Base-by-base conservation (phyloP, 2,888 invertebrate genomes). In the Platerodrilus igneus region DNA sequence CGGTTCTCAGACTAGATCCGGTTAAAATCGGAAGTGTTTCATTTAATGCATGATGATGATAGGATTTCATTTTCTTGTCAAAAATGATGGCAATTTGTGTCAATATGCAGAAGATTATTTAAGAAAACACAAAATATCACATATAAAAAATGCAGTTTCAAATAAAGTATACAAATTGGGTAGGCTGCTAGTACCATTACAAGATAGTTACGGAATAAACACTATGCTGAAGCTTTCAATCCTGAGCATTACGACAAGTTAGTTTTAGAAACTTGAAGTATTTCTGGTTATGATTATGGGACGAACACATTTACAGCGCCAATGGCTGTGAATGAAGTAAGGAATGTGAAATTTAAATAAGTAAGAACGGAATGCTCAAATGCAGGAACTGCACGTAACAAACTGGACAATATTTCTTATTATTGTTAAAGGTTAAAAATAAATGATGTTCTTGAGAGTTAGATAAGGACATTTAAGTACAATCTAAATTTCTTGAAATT, bases 81-180 rank as follows among this genome's bases (percentile, higher is more conserved):
- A 46, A 38, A 50, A 20, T 9, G 53, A 48, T 30, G 33, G 47
- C 6, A 29, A 51, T 7, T 40, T 45, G 25, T 53, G 48, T 20
- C 48, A 48, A 23, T 54, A 50, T 42, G 54, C 49, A 7, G n/a
- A n/a, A n/a, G 42, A 49, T 31, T 50, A 50, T 38, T 23, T 53
- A 13, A 13, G 44, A 5, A 52, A 53, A 38, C 53, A 55, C 22
- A 55, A 50, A 43, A 35, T 50, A 36, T 49, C 52, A 38, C n/a
- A 55, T 53, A n/a, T n/a, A 13, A 48, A 42, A 36, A 47, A 47
- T 46, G 34, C 36, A 5, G 48, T 50, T 16, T 32, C 35, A 14
- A 55, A 55, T 36, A 53, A 53, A 48, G 37, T 53, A 22, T 9
- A 50, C 31, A 48, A 52, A 47, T 20, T 55, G 7, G 49, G 49